Conservation (phyloP, 23 tunicate species). For the Halocynthia aurantium region DNA sequence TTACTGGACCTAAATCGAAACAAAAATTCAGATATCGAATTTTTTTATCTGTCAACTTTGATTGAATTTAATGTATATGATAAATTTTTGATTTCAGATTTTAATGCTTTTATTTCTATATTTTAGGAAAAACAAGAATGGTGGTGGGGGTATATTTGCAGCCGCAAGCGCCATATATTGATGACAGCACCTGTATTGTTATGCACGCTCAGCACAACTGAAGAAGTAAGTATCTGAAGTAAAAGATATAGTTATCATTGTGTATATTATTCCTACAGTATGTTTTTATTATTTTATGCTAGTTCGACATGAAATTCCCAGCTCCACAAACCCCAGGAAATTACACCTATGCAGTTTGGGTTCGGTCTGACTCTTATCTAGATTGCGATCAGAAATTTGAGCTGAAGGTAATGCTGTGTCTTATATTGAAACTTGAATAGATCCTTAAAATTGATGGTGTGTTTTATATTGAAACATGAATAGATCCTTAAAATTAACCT, state of each 20-base stretch:
- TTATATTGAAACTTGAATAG: background rate
- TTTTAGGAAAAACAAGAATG: slow-evolving; percentile 86
- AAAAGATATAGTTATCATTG: too few relatives aligned
- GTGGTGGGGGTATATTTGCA: slow-evolving; percentile 99
- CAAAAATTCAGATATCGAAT: too few relatives aligned
- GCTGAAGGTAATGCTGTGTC: background rate
- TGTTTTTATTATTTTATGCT: too few relatives aligned
- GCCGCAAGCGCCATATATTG: slow-evolving; percentile 53
- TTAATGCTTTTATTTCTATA: too few relatives aligned
- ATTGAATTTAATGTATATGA: too few relatives aligned
- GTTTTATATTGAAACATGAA: background rate
- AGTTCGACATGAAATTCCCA: slow-evolving; percentile 69
- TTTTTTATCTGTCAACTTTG: too few relatives aligned
- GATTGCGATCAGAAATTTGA: slow-evolving; percentile 55
- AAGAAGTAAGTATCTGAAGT: slow-evolving; percentile 17
- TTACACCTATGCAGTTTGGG: slow-evolving; percentile 72
- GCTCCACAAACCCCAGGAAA: slow-evolving; percentile 88
- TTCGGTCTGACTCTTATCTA: slow-evolving; percentile 76
- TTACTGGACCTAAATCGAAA: too few relatives aligned
- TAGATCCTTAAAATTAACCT: slow-evolving; percentile 23
- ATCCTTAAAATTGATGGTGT: slow-evolving; percentile 12
- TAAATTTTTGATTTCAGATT: too few relatives aligned
- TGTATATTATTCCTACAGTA: too few relatives aligned
- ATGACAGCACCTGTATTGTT: slow-evolving; percentile 70
- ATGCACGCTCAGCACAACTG: slow-evolving; percentile 35